Percentiles rank a stretch among this genome's conserved stretches.
Conservation (phyloP, 2,888 invertebrate genomes). For the Eretmocerus hayati region DNA sequence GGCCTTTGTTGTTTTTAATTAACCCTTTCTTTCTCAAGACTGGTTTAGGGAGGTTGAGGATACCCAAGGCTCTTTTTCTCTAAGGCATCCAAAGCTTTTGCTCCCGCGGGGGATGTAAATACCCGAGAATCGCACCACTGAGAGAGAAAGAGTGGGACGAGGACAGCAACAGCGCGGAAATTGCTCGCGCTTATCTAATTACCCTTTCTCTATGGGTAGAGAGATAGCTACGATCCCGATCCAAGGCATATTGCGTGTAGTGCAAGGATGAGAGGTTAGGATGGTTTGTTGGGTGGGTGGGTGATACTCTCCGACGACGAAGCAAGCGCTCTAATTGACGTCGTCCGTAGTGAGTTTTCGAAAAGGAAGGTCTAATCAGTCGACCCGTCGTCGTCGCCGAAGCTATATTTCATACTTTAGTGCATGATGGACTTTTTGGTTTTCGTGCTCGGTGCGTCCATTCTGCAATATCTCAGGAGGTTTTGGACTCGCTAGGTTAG, state of each 20-base stretch:
- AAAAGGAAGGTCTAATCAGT: slow-evolving; percentile 21
- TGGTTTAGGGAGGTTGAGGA: slow-evolving; percentile 1
- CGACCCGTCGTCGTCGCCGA: too few species aligned
- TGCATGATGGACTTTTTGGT: too few species aligned
- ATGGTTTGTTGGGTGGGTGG: too few species aligned
- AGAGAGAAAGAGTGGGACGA: slow-evolving; percentile 35
- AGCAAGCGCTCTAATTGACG: slow-evolving; percentile 21
- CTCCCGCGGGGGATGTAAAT: slow-evolving; percentile 45
- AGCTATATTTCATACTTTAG: too few species aligned
- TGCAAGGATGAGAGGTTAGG: too few species aligned
- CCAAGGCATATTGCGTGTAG: too few species aligned
- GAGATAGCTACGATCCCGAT: neutral
- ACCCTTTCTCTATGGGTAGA: slow-evolving; percentile 27
- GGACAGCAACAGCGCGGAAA: slow-evolving; percentile 33
- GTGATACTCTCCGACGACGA: too few species aligned
- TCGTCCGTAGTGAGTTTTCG: slow-evolving; percentile 18
- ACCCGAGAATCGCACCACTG: slow-evolving; percentile 44
- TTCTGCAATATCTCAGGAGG: too few species aligned
- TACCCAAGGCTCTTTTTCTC: too few species aligned
- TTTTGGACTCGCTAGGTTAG: too few species aligned
- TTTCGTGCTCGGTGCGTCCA: too few species aligned
- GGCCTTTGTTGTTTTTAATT: slow-evolving; percentile 49
- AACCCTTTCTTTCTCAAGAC: slow-evolving; percentile 44
- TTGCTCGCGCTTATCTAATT: slow-evolving; percentile 45
- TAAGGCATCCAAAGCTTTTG: too few species aligned